phyloP scores from a whole-genome alignment of 2,797 vertebrate genomes.

The Arnoldichthys spilopterus region DNA sequence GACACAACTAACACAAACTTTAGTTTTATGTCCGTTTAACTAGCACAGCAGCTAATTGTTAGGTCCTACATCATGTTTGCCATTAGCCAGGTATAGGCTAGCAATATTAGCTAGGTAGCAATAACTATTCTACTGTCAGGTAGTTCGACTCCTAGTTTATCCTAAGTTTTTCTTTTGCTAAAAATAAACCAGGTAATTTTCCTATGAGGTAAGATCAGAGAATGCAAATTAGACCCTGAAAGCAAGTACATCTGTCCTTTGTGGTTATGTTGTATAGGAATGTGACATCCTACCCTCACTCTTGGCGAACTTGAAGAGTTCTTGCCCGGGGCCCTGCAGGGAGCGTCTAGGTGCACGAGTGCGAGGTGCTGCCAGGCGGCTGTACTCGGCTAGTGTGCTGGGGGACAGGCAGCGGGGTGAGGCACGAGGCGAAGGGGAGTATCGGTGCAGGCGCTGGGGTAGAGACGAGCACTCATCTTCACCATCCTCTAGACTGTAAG shows the following conservation, averaged over 20 bases:
- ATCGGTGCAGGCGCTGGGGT: slow-evolving; percentile 78
- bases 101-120: too few species aligned
- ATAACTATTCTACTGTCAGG: too few species aligned
- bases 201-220: too few species aligned
- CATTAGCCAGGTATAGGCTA: too few species aligned
- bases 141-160: too few species aligned
- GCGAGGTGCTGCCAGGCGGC: slow-evolving; percentile 71
- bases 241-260: not conserved
- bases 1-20: too few species aligned
- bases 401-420: slow-evolving; percentile 91
- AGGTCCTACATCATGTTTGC: too few species aligned
- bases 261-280: not conserved
- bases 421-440: slow-evolving; percentile 86
- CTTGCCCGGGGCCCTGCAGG: slow-evolving; percentile 80
- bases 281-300: slow-evolving; percentile 80
- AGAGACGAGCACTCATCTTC: slow-evolving; percentile 82
- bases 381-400: slow-evolving; percentile 72
- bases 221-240: not conserved
- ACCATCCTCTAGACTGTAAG: slow-evolving; percentile 90
- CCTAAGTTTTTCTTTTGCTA: too few species aligned
- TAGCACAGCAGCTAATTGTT: too few species aligned
- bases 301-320: slow-evolving; percentile 85
- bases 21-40: too few species aligned
- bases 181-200: too few species aligned
- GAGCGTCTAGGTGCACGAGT: slow-evolving; percentile 81